Conservation (phyloP, 1,140 invertebrate genomes). For the Lethocerus indicus region DNA sequence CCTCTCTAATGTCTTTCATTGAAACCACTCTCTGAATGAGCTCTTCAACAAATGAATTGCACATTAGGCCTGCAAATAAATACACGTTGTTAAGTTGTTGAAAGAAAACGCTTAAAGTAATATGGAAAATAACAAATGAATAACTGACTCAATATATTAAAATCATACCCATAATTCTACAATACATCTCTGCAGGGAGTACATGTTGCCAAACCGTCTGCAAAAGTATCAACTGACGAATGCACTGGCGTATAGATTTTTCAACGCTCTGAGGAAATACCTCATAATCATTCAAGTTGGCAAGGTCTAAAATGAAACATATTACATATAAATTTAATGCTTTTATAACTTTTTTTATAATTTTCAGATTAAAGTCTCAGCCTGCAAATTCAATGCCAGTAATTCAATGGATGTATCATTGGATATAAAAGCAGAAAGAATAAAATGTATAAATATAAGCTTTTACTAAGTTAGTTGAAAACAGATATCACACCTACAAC, state of each 20-base stretch:
- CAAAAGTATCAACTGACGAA: conserved; percentile 65
- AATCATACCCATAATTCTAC: conserved; percentile 34
- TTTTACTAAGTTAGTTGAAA: no score
- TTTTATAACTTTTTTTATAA: no score
- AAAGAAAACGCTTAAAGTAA: not conserved
- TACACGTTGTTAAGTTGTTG: not conserved
- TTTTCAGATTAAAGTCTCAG: no score
- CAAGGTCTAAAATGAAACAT: conserved; percentile 42
- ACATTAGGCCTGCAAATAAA: conserved; percentile 30
- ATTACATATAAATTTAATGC: no score
- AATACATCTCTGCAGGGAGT: conserved; percentile 49
- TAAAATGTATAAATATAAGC: no score
- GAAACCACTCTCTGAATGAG: conserved; percentile 34
- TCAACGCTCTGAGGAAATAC: conserved; percentile 44
- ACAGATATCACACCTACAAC: no score
- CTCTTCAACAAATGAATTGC: conserved; percentile 42
- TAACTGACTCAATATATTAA: conserved; percentile 3
- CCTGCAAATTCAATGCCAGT: no score
- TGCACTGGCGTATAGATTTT: conserved; percentile 57
- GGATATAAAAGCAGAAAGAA: no score
- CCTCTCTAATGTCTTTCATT: conserved; percentile 47
- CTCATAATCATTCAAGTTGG: conserved; percentile 27
- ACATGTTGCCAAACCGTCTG: conserved; percentile 73
- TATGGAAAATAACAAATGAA: conserved; percentile 11
- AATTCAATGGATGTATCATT: no score